Percentiles rank a stretch among this genome's conserved stretches.
Conservation (phyloP, 1,140 invertebrate genomes). For the Apocrypta bakeri region DNA sequence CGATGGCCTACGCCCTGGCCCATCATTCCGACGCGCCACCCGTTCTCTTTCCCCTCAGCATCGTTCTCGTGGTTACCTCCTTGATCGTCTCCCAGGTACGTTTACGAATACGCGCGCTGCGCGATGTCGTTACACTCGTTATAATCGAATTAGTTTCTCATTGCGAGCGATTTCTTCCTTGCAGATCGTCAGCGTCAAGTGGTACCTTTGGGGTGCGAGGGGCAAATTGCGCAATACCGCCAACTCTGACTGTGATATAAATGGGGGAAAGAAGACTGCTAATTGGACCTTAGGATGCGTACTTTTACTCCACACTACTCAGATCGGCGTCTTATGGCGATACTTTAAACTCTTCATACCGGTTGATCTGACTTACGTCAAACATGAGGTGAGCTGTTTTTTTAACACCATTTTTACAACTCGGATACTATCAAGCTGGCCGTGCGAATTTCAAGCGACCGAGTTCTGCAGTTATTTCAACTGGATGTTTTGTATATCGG, state of each 20-base stretch:
- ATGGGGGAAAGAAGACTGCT: constrained; percentile 60
- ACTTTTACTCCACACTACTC: constrained; percentile 82
- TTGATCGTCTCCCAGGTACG: constrained; percentile 83
- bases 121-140: neutral
- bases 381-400: constrained; percentile 82
- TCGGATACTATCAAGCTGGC: too few species aligned
- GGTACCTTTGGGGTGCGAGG: constrained; percentile 73
- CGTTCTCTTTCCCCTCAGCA: constrained; percentile 78
- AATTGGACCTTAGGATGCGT: constrained; percentile 74
- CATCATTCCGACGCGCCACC: constrained; percentile 76
- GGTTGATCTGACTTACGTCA: constrained; percentile 87
- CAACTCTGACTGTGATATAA: constrained; percentile 56
- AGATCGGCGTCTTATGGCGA: constrained; percentile 90
- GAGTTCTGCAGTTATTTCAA: too few species aligned
- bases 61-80: constrained; percentile 81
- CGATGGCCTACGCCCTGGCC: constrained; percentile 88
- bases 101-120: neutral
- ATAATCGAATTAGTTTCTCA: too few species aligned
- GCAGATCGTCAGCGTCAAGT: constrained; percentile 70
- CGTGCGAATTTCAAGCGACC: too few species aligned
- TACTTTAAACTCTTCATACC: constrained; percentile 92
- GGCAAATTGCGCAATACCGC: constrained; percentile 63
- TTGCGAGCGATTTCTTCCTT: constrained; percentile 13
- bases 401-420: constrained; percentile 51
- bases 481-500: too few species aligned